phyloP scores from a whole-genome alignment of 2,888 invertebrate genomes.

The Epistrophe eligans region DNA sequence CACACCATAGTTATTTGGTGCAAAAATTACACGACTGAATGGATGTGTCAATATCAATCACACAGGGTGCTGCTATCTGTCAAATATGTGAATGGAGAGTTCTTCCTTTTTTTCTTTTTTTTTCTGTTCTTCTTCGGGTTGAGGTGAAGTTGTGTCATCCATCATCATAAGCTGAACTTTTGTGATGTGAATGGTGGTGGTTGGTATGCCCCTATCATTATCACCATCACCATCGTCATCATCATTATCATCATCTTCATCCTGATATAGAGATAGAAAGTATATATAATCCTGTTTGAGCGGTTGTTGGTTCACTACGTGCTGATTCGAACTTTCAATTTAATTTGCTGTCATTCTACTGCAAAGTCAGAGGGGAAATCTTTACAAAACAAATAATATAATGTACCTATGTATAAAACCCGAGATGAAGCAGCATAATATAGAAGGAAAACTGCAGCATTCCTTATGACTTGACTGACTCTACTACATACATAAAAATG shows the following conservation, averaged over 20 bases:
- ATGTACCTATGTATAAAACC: neutral
- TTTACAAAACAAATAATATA: neutral
- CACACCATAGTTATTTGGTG: slow-evolving; percentile 5
- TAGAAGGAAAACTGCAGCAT: slow-evolving; percentile 53
- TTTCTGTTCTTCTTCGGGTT: neutral
- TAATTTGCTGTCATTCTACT: slow-evolving; percentile 65
- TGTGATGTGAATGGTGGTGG: slow-evolving; percentile 24
- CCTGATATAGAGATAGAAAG: slow-evolving; percentile 43
- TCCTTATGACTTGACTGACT: slow-evolving; percentile 11
- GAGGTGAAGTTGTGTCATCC: slow-evolving; percentile 35
- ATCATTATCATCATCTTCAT: slow-evolving; percentile 26
- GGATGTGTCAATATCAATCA: slow-evolving; percentile 74
- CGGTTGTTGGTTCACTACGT: slow-evolving; percentile 57
- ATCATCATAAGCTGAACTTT: slow-evolving; percentile 51
- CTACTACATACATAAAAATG: slow-evolving; percentile 3
- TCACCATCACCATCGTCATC: slow-evolving; percentile 35
- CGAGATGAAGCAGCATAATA: slow-evolving; percentile 23
- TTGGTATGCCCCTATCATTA: slow-evolving; percentile 54
- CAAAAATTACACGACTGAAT: slow-evolving; percentile 70
- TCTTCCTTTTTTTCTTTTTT: too few species aligned
- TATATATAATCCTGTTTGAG: slow-evolving; percentile 46
- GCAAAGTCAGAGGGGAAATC: slow-evolving; percentile 11
- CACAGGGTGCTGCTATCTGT: slow-evolving; percentile 30
- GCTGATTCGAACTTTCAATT: slow-evolving; percentile 72
- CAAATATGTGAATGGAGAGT: slow-evolving; percentile 33